Conservation (phyloP, 2,888 invertebrate genomes). For the Sminthurinus aureus region DNA sequence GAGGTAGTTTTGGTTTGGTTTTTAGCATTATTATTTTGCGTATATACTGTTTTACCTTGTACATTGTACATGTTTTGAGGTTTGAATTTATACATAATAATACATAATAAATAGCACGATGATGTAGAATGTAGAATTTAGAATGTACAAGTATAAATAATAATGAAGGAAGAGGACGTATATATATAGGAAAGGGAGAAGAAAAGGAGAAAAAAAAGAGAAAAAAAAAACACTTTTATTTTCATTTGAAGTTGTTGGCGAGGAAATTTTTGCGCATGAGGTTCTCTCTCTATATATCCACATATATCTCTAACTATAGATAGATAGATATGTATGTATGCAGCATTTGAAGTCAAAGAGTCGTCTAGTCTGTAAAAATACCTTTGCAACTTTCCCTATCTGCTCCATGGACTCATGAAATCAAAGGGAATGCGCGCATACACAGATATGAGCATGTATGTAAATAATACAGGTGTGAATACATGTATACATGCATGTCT, state of each 20-base stretch:
- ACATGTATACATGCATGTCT: not conserved
- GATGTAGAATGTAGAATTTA: too few species aligned
- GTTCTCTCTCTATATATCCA: too few species aligned
- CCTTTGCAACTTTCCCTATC: conserved; percentile 34
- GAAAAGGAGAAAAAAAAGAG: too few species aligned
- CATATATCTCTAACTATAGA: not conserved
- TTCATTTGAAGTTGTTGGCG: conserved; percentile 18
- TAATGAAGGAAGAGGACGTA: conserved; percentile 7
- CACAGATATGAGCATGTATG: not conserved
- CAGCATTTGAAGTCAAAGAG: not conserved
- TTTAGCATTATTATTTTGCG: too few species aligned
- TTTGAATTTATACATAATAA: not conserved
- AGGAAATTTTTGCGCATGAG: conserved; percentile 25
- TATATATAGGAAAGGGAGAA: conserved; percentile 2
- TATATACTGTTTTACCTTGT: not conserved
- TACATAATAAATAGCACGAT: too few species aligned
- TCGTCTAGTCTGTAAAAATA: conserved; percentile 25
- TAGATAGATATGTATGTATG: not conserved
- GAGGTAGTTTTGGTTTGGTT: too few species aligned
- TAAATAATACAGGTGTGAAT: not conserved
- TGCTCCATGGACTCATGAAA: conserved; percentile 22
- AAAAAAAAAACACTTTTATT: conserved; percentile 5
- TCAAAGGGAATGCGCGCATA: conserved; percentile 12
- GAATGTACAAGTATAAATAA: not conserved
- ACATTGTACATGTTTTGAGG: too few species aligned